Base-by-base conservation (phyloP, 2,888 invertebrate species). In the Ophion slaviceki region DNA sequence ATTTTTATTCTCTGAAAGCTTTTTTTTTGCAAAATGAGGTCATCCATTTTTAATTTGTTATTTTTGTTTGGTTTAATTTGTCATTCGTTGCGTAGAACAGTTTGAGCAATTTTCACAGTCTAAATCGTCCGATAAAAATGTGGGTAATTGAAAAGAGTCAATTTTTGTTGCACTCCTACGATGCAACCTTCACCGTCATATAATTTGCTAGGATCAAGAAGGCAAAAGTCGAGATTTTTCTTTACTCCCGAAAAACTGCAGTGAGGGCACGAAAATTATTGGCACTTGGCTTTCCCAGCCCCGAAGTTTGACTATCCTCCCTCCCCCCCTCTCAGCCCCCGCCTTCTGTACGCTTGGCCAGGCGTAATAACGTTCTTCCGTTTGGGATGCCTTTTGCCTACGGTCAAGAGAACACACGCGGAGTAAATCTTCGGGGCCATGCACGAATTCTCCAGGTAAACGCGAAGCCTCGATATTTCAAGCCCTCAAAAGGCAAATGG, bases 371-470 rank as follows among this genome's bases (percentile, higher is more conserved):
- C 62, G 71, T 62, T 24, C 78, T 66, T 71, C 59, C 57, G 59
- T 66, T 45, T 28, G 36, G 20, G 45, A 47, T 70, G 17, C 57
- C 70, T 74, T 72, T 76, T 47, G n/a, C 75, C 20, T 66, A 32
- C 11, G 32, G 28, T 57, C 59, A 57, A 32, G 80, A 72, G 53
- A 80, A 28, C 66, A 45, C 45, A 45, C 32, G 20, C 68, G 28
- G 14, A 68, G 66, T 36, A 57, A 59, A 66, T 70, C 62, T 74
- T n/a, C 24, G 8, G 64, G 24, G 20, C 7, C 24, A 71, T 36
- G 62, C 32, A 36, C 53, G 59, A 64, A 75, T 79, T 53, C 67
- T 47, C 66, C 82, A 85, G 82, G 85, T 79, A 81, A 47, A 45
- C 61, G 66, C 14, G 40, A 62, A 57, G 68, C 45, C 36, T 47